phyloP scores from a whole-genome alignment of 2,888 invertebrate species.

The Drosophila prostipennis region DNA sequence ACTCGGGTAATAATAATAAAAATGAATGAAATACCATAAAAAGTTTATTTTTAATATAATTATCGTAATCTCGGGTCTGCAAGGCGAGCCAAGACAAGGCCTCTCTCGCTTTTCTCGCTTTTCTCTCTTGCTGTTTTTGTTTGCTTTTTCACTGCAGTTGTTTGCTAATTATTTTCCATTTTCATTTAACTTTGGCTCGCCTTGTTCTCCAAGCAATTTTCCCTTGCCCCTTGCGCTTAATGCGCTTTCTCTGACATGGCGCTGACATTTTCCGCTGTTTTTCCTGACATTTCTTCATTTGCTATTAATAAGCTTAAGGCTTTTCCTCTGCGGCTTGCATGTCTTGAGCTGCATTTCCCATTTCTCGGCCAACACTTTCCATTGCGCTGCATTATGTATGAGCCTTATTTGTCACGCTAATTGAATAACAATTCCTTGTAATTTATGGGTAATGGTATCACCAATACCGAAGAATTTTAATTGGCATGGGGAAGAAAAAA shows the following conservation, averaged over 20 bases:
- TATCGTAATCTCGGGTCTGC: slow-evolving; percentile 12
- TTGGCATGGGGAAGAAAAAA: background rate
- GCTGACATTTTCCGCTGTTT: slow-evolving; percentile 52
- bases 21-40: slow-evolving; percentile 25
- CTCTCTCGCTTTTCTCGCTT: background rate
- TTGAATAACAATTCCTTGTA: slow-evolving; percentile 59
- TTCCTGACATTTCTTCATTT: slow-evolving; percentile 27
- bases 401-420: slow-evolving; percentile 58
- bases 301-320: slow-evolving; percentile 68
- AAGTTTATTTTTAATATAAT: slow-evolving; percentile 41
- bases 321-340: slow-evolving; percentile 23
- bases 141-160: slow-evolving; percentile 36
- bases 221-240: slow-evolving; percentile 44
- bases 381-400: slow-evolving; percentile 53
- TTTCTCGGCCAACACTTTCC: slow-evolving; percentile 25
- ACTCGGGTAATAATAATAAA: slow-evolving; percentile 25
- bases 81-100: slow-evolving; percentile 19
- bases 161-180: slow-evolving; percentile 68
- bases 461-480: slow-evolving; percentile 4
- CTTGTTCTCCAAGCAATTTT: slow-evolving; percentile 24
- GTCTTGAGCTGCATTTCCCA: slow-evolving; percentile 30
- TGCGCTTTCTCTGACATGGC: slow-evolving; percentile 46
- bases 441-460: slow-evolving; percentile 7
- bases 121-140: background rate
- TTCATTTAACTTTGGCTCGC: slow-evolving; percentile 37